These are phyloP conservation scores for Apodemus sylvaticus DNA, from an alignment of 2,113 vertebrate genomes.

Conservation along the genomic window DNA sequence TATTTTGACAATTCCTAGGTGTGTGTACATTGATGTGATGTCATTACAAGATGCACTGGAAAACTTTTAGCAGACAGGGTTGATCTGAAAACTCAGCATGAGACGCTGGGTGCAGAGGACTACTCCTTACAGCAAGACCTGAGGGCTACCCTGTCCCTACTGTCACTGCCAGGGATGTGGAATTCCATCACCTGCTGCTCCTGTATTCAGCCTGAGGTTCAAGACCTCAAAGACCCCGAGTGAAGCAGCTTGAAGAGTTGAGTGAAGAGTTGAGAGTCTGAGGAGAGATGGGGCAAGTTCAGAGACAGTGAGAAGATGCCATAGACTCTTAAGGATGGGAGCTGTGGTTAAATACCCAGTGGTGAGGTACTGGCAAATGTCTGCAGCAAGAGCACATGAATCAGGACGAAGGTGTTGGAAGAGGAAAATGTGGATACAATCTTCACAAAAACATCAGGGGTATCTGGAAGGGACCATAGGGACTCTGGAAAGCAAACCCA, in stretches of 20 bases:
- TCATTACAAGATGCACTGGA: accelerated
- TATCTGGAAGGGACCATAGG: background rate
- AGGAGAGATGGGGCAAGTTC: background rate
- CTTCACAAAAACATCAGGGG: background rate
- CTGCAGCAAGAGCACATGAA: no score
- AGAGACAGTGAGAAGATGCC: no score
- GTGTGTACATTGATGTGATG: accelerated
- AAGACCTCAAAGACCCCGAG: no score
- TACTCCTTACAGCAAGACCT: background rate
- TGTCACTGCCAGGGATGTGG: no score
- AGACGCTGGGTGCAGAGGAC: background rate
- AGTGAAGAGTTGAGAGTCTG: no score
- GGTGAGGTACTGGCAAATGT: accelerated
- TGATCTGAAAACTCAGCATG: background rate
- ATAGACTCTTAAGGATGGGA: background rate
- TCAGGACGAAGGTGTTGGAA: no score
- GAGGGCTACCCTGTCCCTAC: no score
- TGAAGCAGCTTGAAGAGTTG: no score
- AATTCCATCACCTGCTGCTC: background rate
- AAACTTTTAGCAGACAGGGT: background rate
- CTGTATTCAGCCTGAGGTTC: background rate
- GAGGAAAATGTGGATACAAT: background rate
- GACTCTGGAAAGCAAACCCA: background rate
- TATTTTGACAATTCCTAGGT: no score
- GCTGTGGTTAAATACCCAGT: no score